Evolutionary conservation across 2,797 vertebrate genomes (phyloP).

Genomic region (Holocentrus rufus): DNA sequence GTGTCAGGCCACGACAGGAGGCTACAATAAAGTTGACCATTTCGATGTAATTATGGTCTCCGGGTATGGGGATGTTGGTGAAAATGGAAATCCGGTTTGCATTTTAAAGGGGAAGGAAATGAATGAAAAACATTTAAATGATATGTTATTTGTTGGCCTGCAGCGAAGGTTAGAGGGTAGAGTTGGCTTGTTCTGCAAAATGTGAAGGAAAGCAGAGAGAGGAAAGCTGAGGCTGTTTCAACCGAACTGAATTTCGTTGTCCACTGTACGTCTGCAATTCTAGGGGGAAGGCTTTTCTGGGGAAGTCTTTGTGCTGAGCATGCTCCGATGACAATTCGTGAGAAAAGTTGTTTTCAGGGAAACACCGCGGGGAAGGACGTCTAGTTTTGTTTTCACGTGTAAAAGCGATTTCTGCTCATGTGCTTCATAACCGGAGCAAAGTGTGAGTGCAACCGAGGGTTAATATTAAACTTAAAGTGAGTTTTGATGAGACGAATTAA

Average conservation of each 20-base stretch:
- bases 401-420: conserved; percentile 34
- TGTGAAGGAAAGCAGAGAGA: too few relatives aligned
- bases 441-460: conserved; percentile 20
- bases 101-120: not conserved
- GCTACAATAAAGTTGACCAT: not conserved
- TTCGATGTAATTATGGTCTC: not conserved
- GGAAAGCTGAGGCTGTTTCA: not conserved
- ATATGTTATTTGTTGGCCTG: not conserved
- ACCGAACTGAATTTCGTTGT: conserved; percentile 6
- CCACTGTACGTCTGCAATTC: conserved; percentile 49
- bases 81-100: not conserved
- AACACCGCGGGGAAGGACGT: conserved; percentile 33
- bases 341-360: conserved; percentile 55
- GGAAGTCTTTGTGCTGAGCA: conserved; percentile 69
- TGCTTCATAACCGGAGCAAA: conserved; percentile 24
- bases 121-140: not conserved
- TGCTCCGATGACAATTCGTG: conserved; percentile 58
- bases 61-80: not conserved
- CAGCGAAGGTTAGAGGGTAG: not conserved
- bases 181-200: not conserved
- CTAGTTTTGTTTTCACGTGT: conserved; percentile 23
- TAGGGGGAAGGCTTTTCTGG: conserved; percentile 51
- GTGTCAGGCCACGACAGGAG: not conserved
- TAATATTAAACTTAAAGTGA: conserved; percentile 16
- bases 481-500: conserved; percentile 38